Evolutionary conservation across 2,113 vertebrate genomes (phyloP), one percentile per base, ranked within the genome.

Genomic region (Himantopus leucocephalus): DNA sequence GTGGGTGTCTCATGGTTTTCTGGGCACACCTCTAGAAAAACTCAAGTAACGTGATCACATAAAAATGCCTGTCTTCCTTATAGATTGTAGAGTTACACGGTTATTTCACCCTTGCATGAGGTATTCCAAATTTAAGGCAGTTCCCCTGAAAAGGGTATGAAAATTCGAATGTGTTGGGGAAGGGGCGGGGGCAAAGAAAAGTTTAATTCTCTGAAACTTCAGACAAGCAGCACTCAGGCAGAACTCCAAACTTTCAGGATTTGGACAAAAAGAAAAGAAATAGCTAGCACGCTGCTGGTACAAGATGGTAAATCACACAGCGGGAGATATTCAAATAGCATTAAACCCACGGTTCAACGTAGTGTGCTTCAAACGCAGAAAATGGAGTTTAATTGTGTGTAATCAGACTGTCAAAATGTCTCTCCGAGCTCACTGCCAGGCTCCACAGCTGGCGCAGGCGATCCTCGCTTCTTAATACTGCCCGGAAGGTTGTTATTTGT

Each of bases 1-100:
- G 39, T 16, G 35, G 22, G 0, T 26, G 22, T n/a, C 60, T 43
- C 0, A 0, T 30, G 43, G 34, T 34, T 70, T 50, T 20, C 5
- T 26, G 55, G 59, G 41, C 55, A 12, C 67, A 19, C 3, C 22
- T 37, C 37, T n/a, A 15, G 62, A 30, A 27, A 24, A 15, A 18
- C 32, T 29, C 12, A 39, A n/a, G 37, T 12, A 7, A 5, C 39
- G 21, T 27, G 45, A 22, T 55, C 27, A 47, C 26, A 4, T 52
- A 47, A 29, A 41, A 53, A 35, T 50, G 2, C 3, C 47, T 35
- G 19, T 41, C 35, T 43, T 35, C 60, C 27, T 8, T 29, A 14
- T 6, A 20, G 50, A 17, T 8, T 9, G 12, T n/a, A 6, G 12
- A 26, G 29, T n/a, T 53, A 8, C 34, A 5, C 0, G 2, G 39